These are phyloP conservation scores for Kuschelorhynchus macadamiae DNA, from an alignment of 2,888 invertebrate species.

Conservation along the genomic window DNA sequence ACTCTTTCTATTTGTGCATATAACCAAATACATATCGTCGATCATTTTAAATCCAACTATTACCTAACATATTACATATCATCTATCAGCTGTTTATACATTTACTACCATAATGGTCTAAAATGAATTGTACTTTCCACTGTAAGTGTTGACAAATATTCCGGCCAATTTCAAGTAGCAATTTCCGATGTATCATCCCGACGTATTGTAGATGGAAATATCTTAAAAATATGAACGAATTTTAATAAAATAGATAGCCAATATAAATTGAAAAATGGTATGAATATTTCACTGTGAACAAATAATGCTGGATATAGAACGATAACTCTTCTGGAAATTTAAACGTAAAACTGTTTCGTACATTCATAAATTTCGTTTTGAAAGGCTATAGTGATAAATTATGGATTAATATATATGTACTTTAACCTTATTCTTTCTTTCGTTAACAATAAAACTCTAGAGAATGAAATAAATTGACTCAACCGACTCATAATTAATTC, in stretches of 20 bases:
- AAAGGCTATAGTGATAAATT: slow-evolving; percentile 11
- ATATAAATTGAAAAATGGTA: slow-evolving; percentile 38
- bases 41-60: too few species aligned
- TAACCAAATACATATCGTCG: too few species aligned
- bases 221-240: slow-evolving; percentile 35
- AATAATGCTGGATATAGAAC: slow-evolving; percentile 29
- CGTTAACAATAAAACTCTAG: too few species aligned
- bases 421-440: too few species aligned
- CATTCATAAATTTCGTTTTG: slow-evolving; percentile 7
- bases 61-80: too few species aligned
- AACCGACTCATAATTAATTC: too few species aligned
- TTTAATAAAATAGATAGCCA: slow-evolving; percentile 40
- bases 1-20: too few species aligned
- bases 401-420: too few species aligned
- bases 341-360: slow-evolving; percentile 10
- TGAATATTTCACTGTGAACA: slow-evolving; percentile 31
- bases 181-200: slow-evolving; percentile 20
- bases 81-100: too few species aligned
- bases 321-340: slow-evolving; percentile 31
- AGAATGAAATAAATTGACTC: too few species aligned
- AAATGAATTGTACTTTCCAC: too few species aligned
- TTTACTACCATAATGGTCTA: too few species aligned
- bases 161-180: slow-evolving; percentile 6
- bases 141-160: slow-evolving; percentile 9
- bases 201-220: slow-evolving; percentile 27